These are phyloP conservation scores for Struthio camelus DNA, from an alignment of 2,113 vertebrate species.

Conservation along the genomic window DNA sequence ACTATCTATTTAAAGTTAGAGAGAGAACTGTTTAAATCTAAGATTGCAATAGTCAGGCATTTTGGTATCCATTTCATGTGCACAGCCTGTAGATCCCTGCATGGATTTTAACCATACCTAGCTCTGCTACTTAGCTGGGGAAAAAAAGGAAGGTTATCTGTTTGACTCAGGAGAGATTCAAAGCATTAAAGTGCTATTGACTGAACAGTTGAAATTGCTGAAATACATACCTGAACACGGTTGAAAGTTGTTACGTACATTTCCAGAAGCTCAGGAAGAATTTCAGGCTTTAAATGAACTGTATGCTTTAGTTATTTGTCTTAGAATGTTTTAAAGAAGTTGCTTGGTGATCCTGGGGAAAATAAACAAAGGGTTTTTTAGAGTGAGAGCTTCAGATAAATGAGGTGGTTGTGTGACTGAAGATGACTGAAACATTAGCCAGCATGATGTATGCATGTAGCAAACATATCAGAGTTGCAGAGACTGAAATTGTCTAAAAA, in stretches of 20 bases:
- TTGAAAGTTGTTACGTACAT: neutral
- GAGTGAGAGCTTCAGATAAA: too few species aligned
- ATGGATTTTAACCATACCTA: neutral
- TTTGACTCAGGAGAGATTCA: neutral
- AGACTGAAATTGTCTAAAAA: neutral
- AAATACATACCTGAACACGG: neutral
- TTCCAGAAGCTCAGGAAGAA: neutral
- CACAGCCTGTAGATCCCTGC: neutral
- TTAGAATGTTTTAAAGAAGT: too few species aligned
- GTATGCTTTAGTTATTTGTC: too few species aligned
- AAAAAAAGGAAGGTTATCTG: neutral
- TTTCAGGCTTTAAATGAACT: too few species aligned
- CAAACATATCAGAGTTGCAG: neutral
- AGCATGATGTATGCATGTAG: fast-evolving
- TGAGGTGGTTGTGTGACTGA: neutral
- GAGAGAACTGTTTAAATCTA: neutral
- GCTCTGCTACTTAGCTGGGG: neutral
- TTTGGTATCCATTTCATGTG: neutral
- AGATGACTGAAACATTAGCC: neutral
- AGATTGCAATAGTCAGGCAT: neutral
- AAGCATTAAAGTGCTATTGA: neutral
- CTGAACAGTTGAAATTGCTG: neutral
- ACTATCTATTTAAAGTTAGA: neutral
- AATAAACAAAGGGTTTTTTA: too few species aligned
- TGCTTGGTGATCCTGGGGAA: too few species aligned